A percentile compares a stretch with the other conserved stretches of the same genome.
phyloP scores from a whole-genome alignment of 2,113 vertebrate species.

The Camarhynchus parvulus region DNA sequence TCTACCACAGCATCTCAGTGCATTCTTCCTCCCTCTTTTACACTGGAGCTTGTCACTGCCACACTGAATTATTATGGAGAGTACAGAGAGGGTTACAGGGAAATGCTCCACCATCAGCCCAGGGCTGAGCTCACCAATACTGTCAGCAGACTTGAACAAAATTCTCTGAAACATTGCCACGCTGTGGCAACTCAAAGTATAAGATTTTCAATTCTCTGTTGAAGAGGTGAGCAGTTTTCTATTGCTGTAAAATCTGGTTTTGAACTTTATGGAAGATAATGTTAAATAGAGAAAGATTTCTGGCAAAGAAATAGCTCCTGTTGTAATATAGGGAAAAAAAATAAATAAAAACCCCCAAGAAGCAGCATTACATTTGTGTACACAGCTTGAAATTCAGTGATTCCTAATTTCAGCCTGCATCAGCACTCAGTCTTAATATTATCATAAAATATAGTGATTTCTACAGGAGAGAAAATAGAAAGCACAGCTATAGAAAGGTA shows the following conservation, averaged over 20 bases:
- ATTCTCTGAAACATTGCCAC: constrained; percentile 57
- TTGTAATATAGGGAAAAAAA: background rate
- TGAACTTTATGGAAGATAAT: too few relatives aligned
- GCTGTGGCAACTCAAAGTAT: constrained; percentile 8
- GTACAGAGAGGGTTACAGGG: background rate
- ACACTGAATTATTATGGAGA: background rate
- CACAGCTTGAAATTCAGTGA: background rate
- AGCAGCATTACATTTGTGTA: background rate
- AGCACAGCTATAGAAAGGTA: background rate
- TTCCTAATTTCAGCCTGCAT: background rate
- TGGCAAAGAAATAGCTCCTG: background rate
- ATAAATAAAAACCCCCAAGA: fast-evolving
- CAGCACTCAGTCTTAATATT: background rate
- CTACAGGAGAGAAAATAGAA: background rate
- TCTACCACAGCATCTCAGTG: background rate
- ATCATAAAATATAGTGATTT: background rate
- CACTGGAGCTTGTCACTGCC: background rate
- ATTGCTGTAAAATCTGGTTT: background rate
- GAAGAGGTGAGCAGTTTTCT: background rate
- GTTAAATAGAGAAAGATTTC: background rate
- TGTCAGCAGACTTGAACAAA: background rate
- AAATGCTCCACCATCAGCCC: background rate
- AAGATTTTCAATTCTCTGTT: background rate
- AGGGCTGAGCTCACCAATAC: fast-evolving
- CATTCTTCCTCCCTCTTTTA: background rate